Conservation (phyloP, 2,797 vertebrate species). For the Neosilurus hyrtlii region DNA sequence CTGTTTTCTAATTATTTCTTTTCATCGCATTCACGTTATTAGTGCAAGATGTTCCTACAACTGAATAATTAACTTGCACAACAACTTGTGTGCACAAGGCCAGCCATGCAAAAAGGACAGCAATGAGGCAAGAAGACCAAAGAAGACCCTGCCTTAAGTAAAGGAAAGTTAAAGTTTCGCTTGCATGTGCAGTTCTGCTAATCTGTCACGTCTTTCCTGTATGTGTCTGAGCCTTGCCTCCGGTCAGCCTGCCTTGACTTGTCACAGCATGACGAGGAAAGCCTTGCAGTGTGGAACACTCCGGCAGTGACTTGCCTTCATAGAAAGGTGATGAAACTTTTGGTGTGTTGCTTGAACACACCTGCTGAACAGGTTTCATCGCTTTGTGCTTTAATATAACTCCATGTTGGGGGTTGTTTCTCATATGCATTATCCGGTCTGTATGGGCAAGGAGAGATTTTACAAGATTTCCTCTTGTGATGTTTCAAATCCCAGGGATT, state of each 20-base stretch:
- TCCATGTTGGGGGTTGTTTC: conserved; percentile 30
- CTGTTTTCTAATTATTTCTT: neutral
- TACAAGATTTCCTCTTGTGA: conserved; percentile 42
- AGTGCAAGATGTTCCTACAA: neutral
- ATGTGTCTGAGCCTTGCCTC: conserved; percentile 66
- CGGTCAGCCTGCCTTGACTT: conserved; percentile 69
- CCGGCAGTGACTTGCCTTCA: conserved; percentile 48
- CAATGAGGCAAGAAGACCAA: conserved; percentile 20
- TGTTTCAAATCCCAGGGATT: conserved; percentile 29
- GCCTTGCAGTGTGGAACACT: conserved; percentile 59
- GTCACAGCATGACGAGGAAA: conserved; percentile 64
- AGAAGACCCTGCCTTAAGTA: conserved; percentile 31
- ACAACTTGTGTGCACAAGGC: conserved; percentile 19
- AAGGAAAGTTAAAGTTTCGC: conserved; percentile 44
- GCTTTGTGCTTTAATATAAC: conserved; percentile 36
- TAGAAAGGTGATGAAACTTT: conserved; percentile 59
- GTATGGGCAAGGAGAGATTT: conserved; percentile 40
- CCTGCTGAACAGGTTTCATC: conserved; percentile 57
- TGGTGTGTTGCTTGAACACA: conserved; percentile 49
- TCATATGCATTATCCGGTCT: conserved; percentile 39
- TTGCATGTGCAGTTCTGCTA: conserved; percentile 52
- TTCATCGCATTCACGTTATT: neutral
- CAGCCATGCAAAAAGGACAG: conserved; percentile 35
- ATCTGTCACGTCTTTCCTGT: conserved; percentile 56
- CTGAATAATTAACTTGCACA: conserved; percentile 38